Base-by-base conservation (phyloP, 2,888 invertebrate genomes). In the Apomyelois bistriatella region DNA sequence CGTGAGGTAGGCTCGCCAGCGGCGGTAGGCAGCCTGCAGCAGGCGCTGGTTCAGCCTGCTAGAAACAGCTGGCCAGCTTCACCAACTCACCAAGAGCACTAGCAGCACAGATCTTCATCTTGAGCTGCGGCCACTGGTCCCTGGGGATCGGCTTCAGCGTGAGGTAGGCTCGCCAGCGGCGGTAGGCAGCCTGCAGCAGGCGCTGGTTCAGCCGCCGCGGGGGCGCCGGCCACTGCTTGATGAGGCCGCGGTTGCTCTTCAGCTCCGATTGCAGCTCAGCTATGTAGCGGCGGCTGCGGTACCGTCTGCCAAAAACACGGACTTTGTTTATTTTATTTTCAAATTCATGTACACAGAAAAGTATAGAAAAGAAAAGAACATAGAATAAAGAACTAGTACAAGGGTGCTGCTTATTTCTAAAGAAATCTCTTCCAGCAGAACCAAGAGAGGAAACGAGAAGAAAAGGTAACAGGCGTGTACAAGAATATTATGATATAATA, bases 91-190 rank as follows among this genome's bases (percentile, higher is more conserved):
- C 57, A 35, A 91, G 74, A n/a, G 76, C 80, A 47, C 79, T 75
- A 22, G 90, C 90, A 1, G 85, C 85, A 30, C 80, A 68, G 53
- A 89, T 83, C 79, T 90, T 90, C 69, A 89, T 69, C 77, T 84
- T 82, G 16, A 99, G 92, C 78, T 97, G 95, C 7, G 97, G 95
- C 97, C 98, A 97, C 72, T 98, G 97, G 32, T 54, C 74, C 9
- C 76, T 55, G 3, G 79, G 79, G 60, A 97, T 93, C 55, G 94
- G 94, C 65, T 92, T 91, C n/a, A 99, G 92, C 52, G 96, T 93
- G 92, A 96, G 96, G 83, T 92, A 94, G 0, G 98, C 98, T 54
- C 97, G 91, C 98, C 98, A 99, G 62, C 95, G 91, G n/a, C 94
- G 91, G 72, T 92, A 95, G 10, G 95, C 92, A 1, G 62, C 75